phyloP scores from a whole-genome alignment of 2,113 vertebrate genomes.

The Lampris megalopsis region DNA sequence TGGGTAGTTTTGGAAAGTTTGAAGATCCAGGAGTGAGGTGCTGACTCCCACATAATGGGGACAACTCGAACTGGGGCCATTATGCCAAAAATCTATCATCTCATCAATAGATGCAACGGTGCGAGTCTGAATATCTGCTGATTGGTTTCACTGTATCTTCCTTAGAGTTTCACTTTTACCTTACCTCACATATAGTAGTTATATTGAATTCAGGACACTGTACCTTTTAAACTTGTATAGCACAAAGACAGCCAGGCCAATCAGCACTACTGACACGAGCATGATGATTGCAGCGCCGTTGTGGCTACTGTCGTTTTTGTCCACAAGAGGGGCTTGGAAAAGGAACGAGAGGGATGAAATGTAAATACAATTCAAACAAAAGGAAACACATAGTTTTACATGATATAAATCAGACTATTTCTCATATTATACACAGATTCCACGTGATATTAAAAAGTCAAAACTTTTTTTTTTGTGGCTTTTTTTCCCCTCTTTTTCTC shows the following conservation, averaged over 20 bases:
- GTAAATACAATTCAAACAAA: not conserved
- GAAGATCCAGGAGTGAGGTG: constrained; percentile 35
- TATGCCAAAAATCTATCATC: constrained; percentile 34
- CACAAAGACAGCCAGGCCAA: constrained; percentile 73
- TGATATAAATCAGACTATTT: not conserved
- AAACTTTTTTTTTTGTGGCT: not conserved
- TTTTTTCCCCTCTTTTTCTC: no score
- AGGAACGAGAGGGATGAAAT: constrained; percentile 26
- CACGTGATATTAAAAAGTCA: constrained; percentile 1
- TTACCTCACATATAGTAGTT: not conserved
- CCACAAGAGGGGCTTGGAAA: constrained; percentile 72
- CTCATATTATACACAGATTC: not conserved
- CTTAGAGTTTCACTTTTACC: not conserved
- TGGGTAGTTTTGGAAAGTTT: constrained; percentile 64
- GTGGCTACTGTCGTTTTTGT: constrained; percentile 67
- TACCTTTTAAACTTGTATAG: constrained; percentile 81
- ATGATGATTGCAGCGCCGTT: constrained; percentile 76
- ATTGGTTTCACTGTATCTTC: not conserved
- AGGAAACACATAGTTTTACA: no score
- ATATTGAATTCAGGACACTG: not conserved
- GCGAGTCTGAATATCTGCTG: not conserved
- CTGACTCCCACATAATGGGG: constrained; percentile 45
- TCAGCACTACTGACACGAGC: constrained; percentile 73
- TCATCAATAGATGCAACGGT: constrained; percentile 10
- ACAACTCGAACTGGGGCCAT: constrained; percentile 26